Percentiles rank a stretch among this genome's conserved stretches.
These are phyloP conservation scores for Callaeas wilsoni DNA, from an alignment of 2,113 vertebrate species.

Conservation along the genomic window DNA sequence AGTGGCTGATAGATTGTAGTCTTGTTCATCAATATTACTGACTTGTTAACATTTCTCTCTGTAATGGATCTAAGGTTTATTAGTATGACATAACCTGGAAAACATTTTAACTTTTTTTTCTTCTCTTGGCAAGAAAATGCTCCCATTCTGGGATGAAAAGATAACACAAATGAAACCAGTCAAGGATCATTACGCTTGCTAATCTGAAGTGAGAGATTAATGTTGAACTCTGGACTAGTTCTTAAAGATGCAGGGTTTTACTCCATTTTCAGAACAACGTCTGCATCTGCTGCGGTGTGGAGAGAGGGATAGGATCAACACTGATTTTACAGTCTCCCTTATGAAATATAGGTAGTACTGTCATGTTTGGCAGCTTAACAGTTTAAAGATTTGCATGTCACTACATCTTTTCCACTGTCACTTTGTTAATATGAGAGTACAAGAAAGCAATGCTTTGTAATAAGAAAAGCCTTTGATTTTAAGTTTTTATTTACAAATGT, in stretches of 20 bases:
- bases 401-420: conserved; percentile 43
- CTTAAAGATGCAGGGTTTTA: not conserved
- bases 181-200: conserved; percentile 21
- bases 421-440: conserved; percentile 55
- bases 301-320: not conserved
- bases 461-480: conserved; percentile 43
- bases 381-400: conserved; percentile 45
- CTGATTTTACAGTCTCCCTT: conserved; percentile 63
- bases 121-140: conserved; percentile 24
- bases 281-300: conserved; percentile 33
- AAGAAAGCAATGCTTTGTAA: conserved; percentile 30
- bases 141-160: conserved; percentile 25
- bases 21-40: not conserved
- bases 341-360: conserved; percentile 55
- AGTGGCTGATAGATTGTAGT: not conserved
- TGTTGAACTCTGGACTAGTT: not conserved
- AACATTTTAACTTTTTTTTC: conserved; percentile 7
- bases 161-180: conserved; percentile 45
- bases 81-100: conserved; percentile 45
- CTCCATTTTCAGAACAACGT: conserved; percentile 36
- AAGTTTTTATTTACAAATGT: not conserved
- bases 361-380: conserved; percentile 59
- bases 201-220: conserved; percentile 35
- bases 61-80: not conserved
- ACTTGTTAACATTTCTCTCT: conserved; percentile 14